Conservation (phyloP, 2,113 vertebrate genomes). For the Progne subis region DNA sequence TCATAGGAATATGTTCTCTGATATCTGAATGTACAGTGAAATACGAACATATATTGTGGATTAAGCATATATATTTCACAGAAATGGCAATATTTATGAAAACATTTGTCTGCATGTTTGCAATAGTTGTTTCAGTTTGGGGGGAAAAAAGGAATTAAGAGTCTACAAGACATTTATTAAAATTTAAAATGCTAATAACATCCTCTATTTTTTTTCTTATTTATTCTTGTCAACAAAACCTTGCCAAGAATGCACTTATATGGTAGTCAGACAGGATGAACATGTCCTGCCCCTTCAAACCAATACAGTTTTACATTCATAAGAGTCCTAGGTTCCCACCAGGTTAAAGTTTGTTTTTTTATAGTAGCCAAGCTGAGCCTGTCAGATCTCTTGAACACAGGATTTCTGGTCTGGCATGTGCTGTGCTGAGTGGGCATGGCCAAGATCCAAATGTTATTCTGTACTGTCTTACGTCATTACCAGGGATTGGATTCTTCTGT, state of each 20-base stretch:
- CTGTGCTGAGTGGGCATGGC: neutral
- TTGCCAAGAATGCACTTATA: neutral
- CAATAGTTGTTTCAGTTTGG: neutral
- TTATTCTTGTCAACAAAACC: neutral
- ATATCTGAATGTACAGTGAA: neutral
- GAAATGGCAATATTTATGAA: neutral
- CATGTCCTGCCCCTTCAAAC: neutral
- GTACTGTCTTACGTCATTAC: neutral
- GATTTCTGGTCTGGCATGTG: neutral
- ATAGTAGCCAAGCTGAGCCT: neutral
- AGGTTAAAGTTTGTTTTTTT: neutral
- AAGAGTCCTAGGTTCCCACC: fast-evolving
- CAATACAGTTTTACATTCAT: neutral
- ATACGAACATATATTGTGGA: neutral
- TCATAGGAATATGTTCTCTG: neutral
- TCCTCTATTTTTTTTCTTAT: neutral
- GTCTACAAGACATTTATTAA: neutral
- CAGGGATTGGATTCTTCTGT: neutral
- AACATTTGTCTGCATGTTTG: neutral
- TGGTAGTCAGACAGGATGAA: neutral
- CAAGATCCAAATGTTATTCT: neutral
- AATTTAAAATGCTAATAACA: neutral
- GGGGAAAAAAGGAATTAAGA: neutral
- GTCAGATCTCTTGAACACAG: neutral
- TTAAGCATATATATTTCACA: neutral